Evolutionary conservation across 2,797 vertebrate genomes (phyloP), one percentile per base, ranked within the genome.

Genomic region (Ibycter americanus): DNA sequence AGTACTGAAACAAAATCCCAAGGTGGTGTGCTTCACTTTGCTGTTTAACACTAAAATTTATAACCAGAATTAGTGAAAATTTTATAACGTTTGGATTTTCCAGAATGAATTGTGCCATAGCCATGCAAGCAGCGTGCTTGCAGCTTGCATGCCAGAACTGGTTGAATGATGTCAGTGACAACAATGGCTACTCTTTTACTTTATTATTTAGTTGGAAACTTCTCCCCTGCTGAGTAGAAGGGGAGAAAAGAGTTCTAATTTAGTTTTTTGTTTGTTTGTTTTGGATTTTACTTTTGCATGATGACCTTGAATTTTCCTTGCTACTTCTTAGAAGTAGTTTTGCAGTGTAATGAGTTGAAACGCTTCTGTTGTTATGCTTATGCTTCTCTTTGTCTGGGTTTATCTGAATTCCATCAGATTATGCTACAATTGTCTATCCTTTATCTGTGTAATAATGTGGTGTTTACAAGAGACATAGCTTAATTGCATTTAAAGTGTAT

Each of bases 261-360:
- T 42, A 31, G 6, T 49, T n/a, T 3, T 27, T 42, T 29, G 18
- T 34, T 12, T 25, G 4, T 13, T 49, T 55, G 16, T 40, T 95
- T 85, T 49, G 3, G 2, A 23, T 89, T 82, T 87, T 71, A 78
- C 40, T 93, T 87, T 93, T 85, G 38, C 71, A 2, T 20, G 63
- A 73, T 94, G 96, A 96, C 92, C 93, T 97, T 95, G 93, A 96
- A 36, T 94, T 95, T 97, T 96, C 83, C 76, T 94, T 93, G 87
- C 66, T 82, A 5, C 65, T 93, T 52, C 78, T 93, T 5, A 22
- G 86, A 55, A 36, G 62, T 44, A 23, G 70, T 90, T 95, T 79
- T 83, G 66, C 89, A 51, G 89, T 12, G 73, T 54, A 73, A 66
- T 70, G 90, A 82, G 59, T 77, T 59, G 78, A 92, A 90, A 87